A percentile compares a stretch with the other conserved stretches of the same genome.
These are phyloP conservation scores for Hemiprocne comata DNA, from an alignment of 2,113 vertebrate genomes.

Conservation along the genomic window DNA sequence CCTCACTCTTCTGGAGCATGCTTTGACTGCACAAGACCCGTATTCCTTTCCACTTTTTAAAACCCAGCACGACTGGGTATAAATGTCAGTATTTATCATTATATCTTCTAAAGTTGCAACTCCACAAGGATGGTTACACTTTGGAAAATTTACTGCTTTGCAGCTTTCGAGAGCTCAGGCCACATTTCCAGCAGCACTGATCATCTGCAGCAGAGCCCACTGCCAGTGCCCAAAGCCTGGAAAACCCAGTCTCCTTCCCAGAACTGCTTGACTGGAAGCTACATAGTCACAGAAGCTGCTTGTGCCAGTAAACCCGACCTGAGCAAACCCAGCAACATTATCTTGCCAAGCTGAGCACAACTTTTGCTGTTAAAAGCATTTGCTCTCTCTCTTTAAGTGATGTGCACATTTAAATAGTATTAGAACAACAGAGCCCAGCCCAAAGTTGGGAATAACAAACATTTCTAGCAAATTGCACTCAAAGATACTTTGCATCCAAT, in stretches of 20 bases:
- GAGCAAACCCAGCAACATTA: background rate
- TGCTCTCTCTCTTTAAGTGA: background rate
- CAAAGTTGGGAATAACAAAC: background rate
- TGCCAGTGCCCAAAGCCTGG: background rate
- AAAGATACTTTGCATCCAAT: background rate
- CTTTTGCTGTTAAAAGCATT: background rate
- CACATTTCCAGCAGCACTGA: background rate
- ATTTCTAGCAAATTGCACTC: background rate
- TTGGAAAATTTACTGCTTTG: accelerated
- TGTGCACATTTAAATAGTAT: background rate
- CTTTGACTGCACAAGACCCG: background rate
- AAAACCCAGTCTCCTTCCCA: background rate
- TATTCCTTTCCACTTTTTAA: background rate
- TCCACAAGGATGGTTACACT: background rate
- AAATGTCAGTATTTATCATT: background rate
- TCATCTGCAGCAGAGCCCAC: background rate
- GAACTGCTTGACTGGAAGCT: background rate
- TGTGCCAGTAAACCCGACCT: background rate
- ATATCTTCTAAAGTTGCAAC: accelerated
- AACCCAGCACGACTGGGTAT: background rate
- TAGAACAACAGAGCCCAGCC: background rate
- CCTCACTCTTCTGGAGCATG: background rate
- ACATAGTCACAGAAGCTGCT: accelerated
- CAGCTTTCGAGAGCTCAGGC: background rate
- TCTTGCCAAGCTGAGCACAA: background rate